These are phyloP conservation scores for Neodon shergylaensis DNA, from an alignment of 2,113 vertebrate species.

Conservation along the genomic window DNA sequence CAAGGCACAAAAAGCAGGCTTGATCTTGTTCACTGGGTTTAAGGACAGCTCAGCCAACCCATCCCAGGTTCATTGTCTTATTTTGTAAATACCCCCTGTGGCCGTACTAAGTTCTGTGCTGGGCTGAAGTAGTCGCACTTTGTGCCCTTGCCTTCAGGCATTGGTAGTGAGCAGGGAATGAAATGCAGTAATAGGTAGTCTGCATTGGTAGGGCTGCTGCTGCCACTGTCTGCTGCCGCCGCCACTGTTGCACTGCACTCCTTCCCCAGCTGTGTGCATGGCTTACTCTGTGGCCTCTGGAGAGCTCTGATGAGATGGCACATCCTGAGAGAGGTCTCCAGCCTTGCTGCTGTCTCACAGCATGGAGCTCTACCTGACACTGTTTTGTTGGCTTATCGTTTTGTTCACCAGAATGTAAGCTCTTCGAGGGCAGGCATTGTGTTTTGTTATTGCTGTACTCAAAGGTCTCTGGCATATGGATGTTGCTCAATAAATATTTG, in stretches of 20 bases:
- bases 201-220: background rate
- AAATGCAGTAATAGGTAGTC: background rate
- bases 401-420: conserved; percentile 72
- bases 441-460: conserved; percentile 36
- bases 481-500: conserved; percentile 73
- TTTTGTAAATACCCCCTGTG: background rate
- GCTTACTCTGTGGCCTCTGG: conserved; percentile 30
- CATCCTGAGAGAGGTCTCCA: background rate
- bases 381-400: conserved; percentile 16
- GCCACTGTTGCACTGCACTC: background rate
- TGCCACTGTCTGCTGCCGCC: background rate
- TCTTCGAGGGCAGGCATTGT: conserved; percentile 57
- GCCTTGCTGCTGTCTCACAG: background rate
- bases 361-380: background rate
- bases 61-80: background rate
- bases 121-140: background rate
- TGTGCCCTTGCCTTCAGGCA: background rate
- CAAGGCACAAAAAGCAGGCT: background rate
- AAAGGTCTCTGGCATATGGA: conserved; percentile 38
- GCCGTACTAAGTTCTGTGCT: background rate
- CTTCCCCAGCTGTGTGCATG: background rate
- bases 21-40: background rate
- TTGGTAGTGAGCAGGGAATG: background rate
- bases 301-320: background rate
- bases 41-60: background rate